Percentiles rank a stretch among this genome's conserved stretches.
Evolutionary conservation across 2,113 vertebrate genomes (phyloP).

Genomic region (Daboia siamensis): DNA sequence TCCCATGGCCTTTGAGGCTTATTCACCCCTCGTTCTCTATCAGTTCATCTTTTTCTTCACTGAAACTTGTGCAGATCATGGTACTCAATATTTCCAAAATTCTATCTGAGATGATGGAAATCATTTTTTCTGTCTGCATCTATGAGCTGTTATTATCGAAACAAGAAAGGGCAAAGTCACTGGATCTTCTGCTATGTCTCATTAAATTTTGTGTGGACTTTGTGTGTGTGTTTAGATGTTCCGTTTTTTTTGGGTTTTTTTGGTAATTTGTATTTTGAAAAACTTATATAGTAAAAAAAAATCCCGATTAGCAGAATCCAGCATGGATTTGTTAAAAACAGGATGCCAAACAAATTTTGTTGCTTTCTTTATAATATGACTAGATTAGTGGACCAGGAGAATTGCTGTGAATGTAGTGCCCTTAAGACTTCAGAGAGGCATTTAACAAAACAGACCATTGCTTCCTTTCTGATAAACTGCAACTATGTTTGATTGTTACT

Average conservation of each 20-base stretch:
- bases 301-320: not conserved
- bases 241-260: too few species aligned
- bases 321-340: not conserved
- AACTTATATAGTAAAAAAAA: not conserved
- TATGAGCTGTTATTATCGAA: not conserved
- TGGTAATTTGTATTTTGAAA: not conserved
- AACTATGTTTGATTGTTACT: not conserved
- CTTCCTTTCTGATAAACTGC: not conserved
- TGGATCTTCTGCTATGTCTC: not conserved
- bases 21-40: not conserved
- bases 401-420: not conserved
- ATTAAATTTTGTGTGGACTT: not conserved
- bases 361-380: not conserved
- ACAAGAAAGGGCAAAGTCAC: constrained; percentile 29
- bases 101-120: not conserved
- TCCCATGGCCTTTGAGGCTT: not conserved
- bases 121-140: not conserved
- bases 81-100: rapidly evolving
- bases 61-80: not conserved
- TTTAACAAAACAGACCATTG: not conserved
- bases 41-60: not conserved
- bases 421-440: not conserved
- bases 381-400: not conserved
- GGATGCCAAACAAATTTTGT: not conserved
- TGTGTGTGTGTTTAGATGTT: not conserved